Base-by-base conservation (phyloP, 2,113 vertebrate genomes). In the Orthonyx spaldingii region DNA sequence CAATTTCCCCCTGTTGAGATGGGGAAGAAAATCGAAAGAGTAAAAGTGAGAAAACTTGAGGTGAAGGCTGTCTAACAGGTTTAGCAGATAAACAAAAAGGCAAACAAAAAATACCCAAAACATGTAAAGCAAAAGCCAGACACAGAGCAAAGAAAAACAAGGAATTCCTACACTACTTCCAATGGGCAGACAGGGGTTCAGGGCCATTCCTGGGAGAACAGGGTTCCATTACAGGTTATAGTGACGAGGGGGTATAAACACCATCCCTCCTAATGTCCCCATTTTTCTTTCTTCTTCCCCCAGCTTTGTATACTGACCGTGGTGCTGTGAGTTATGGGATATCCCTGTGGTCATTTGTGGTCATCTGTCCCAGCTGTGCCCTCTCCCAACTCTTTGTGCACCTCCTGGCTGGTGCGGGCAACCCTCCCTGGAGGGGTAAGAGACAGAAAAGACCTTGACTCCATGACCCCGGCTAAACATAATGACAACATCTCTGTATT, bases 1-100 rank as follows among this genome's bases (percentile, higher is more conserved):
- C 16, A 26, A 9, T 39, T 66, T 33, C 2, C 5, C 13, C 3
- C 0, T 39, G 0, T 7, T 0, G 2, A 14, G 16, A 30, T 24
- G 6, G 3, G 9, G 16, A 11, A 75, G 11, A 75, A 11, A 41
- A 30, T 3, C 23, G 8, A 20, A 60, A 44, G 15, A 16, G 6
- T 32, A 17, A 33, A 66, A 60, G 14, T 33, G 26, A 65, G 21
- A 60, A 68, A 60, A 46, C 2, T 22, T 46, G 13, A n/a, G 23
- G 46, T 4, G 9, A 75, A 60, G 9, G 4, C 11, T 50, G 9
- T 27, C 23, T 55, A 63, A 42, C 3, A 22, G 6, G 8, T 19
- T 33, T 50, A 44, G 32, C 13, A 50, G 1, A 3, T 15, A 16
- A 53, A 53, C 1, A 17, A 28, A 23, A 65, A 37, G 8, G 28